Conservation (phyloP, 2,888 invertebrate genomes). For the Charanyca ferruginea region DNA sequence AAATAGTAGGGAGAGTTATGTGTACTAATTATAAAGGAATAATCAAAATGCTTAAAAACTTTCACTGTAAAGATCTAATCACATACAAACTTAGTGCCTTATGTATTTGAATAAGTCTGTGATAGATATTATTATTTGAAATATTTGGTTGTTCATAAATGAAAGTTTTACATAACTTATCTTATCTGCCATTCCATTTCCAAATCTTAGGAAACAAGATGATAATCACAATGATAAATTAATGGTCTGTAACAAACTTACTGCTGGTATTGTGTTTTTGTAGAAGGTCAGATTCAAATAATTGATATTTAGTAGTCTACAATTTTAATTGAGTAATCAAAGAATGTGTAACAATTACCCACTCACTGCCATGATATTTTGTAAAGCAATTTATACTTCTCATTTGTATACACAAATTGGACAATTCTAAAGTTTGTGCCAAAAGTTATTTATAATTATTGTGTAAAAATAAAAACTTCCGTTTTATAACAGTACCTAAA, state of each 20-base stretch:
- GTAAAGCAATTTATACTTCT: constrained; percentile 32
- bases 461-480: constrained; percentile 21
- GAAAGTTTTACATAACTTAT: constrained; percentile 46
- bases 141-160: constrained; percentile 44
- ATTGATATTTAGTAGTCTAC: constrained; percentile 29
- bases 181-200: constrained; percentile 51
- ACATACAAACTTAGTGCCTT: constrained; percentile 78
- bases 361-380: constrained; percentile 64
- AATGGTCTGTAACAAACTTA: constrained; percentile 24
- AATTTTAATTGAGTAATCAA: constrained; percentile 46
- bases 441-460: constrained; percentile 59
- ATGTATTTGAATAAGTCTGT: constrained; percentile 78
- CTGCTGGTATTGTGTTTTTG: constrained; percentile 45
- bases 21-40: constrained; percentile 38
- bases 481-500: constrained; percentile 43
- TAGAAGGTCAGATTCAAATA: constrained; percentile 58
- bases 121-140: constrained; percentile 70
- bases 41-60: constrained; percentile 51
- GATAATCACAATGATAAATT: constrained; percentile 50
- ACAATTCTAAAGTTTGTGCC: constrained; percentile 68
- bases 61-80: constrained; percentile 64
- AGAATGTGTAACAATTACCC: constrained; percentile 43
- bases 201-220: constrained; percentile 48
- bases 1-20: constrained; percentile 57
- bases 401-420: constrained; percentile 44